Percentiles rank a stretch among this genome's conserved stretches.
phyloP scores from a whole-genome alignment of 2,797 vertebrate genomes.

The Pyrocephalus nanus region DNA sequence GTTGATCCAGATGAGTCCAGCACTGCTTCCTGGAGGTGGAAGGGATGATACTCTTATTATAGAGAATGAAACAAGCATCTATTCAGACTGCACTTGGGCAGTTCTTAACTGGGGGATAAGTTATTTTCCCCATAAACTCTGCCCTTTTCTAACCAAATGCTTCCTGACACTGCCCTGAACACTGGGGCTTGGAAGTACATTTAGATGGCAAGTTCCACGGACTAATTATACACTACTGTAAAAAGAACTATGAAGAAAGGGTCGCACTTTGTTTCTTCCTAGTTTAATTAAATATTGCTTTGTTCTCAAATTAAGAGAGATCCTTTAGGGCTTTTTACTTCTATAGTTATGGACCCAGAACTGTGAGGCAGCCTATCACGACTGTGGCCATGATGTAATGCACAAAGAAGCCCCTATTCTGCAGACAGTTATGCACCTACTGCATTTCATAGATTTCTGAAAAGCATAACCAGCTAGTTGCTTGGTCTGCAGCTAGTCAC shows the following conservation, averaged over 20 bases:
- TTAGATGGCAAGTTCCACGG: background rate
- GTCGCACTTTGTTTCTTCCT: background rate
- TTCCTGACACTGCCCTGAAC: background rate
- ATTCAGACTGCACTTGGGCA: background rate
- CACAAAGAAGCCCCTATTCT: background rate
- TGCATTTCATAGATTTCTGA: accelerated
- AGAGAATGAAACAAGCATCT: background rate
- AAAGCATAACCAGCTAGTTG: background rate
- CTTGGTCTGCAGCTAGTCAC: background rate
- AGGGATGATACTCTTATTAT: background rate
- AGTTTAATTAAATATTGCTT: background rate
- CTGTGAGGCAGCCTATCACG: background rate
- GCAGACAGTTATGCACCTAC: background rate
- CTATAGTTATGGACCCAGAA: background rate
- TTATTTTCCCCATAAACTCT: background rate
- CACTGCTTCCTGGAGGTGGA: background rate
- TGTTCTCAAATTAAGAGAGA: background rate
- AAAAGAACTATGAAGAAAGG: background rate
- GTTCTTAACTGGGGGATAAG: background rate
- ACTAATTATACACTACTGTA: background rate
- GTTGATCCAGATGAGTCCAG: background rate
- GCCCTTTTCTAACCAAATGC: background rate
- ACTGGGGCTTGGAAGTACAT: background rate
- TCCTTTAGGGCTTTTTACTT: background rate
- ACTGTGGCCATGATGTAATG: background rate